Evolutionary conservation across 2,797 vertebrate genomes (phyloP).

Genomic region (Selene dorsalis): DNA sequence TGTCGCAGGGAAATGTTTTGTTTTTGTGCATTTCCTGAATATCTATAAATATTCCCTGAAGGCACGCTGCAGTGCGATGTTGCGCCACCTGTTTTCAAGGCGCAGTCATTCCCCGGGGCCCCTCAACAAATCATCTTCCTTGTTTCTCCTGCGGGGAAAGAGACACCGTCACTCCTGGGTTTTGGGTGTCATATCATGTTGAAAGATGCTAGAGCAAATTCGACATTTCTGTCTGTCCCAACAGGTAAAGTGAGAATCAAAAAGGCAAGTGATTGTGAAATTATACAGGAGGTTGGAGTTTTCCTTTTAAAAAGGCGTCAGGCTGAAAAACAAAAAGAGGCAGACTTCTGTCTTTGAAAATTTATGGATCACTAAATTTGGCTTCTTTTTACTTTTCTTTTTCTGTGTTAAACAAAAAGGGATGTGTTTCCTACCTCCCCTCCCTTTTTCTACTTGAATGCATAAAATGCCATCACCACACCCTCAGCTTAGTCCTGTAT

Average conservation of each 20-base stretch:
- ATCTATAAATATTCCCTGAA: slow-evolving; percentile 85
- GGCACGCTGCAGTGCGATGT: slow-evolving; percentile 79
- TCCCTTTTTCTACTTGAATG: slow-evolving; percentile 30
- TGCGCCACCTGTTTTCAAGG: slow-evolving; percentile 86
- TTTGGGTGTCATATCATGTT: slow-evolving; percentile 84
- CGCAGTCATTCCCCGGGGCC: slow-evolving; percentile 77
- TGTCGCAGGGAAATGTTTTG: slow-evolving; percentile 75
- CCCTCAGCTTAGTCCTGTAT: slow-evolving; percentile 58
- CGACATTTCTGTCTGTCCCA: slow-evolving; percentile 79
- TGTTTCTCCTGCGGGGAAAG: slow-evolving; percentile 84
- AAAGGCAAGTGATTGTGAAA: slow-evolving; percentile 72
- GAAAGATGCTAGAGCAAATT: slow-evolving; percentile 80
- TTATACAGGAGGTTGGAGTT: slow-evolving; percentile 58
- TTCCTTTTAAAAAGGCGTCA: slow-evolving; percentile 56
- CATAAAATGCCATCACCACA: slow-evolving; percentile 56
- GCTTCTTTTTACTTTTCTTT: slow-evolving; percentile 21
- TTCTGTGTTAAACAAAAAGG: slow-evolving; percentile 41
- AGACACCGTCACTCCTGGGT: slow-evolving; percentile 81
- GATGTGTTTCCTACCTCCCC: slow-evolving; percentile 20
- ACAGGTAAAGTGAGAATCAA: slow-evolving; percentile 79
- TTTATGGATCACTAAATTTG: slow-evolving; percentile 27
- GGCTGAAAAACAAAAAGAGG: slow-evolving; percentile 26
- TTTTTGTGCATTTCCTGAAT: slow-evolving; percentile 83
- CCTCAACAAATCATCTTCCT: slow-evolving; percentile 83
- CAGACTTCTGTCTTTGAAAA: slow-evolving; percentile 42